Conservation (phyloP, 2,797 vertebrate genomes). For the Chromobotia macracanthus region DNA sequence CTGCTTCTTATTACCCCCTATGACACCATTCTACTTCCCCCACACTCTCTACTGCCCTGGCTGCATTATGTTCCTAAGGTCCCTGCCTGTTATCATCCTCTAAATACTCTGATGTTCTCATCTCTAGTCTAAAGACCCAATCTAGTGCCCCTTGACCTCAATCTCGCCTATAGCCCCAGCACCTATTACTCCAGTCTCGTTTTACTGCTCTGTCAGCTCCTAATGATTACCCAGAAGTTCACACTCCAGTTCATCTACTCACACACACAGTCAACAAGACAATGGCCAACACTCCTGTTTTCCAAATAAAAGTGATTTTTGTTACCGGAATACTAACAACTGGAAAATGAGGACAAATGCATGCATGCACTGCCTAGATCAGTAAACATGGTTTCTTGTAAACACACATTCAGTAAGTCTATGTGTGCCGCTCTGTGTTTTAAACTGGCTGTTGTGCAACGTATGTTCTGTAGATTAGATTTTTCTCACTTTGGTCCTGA, state of each 20-base stretch:
- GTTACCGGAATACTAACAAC: background rate
- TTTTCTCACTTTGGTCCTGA: slow-evolving; percentile 43
- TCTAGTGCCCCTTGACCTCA: slow-evolving; percentile 63
- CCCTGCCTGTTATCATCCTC: slow-evolving; percentile 55
- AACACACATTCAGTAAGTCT: slow-evolving; percentile 16
- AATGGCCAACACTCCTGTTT: slow-evolving; percentile 4
- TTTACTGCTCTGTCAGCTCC: slow-evolving; percentile 36
- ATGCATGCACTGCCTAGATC: slow-evolving; percentile 40
- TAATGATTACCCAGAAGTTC: slow-evolving; percentile 55
- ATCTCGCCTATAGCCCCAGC: slow-evolving; percentile 65
- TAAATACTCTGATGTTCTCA: slow-evolving; percentile 51
- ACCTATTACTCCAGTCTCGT: slow-evolving; percentile 16
- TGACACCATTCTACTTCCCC: slow-evolving; percentile 10
- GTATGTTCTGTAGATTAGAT: slow-evolving; percentile 46
- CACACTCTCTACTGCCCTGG: background rate
- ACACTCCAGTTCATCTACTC: slow-evolving; percentile 18
- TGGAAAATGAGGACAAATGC: slow-evolving; percentile 21
- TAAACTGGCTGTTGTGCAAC: slow-evolving; percentile 47
- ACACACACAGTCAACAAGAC: slow-evolving; percentile 42
- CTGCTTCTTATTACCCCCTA: slow-evolving; percentile 31
- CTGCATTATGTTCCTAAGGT: slow-evolving; percentile 21
- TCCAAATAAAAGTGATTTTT: background rate
- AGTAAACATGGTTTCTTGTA: slow-evolving; percentile 24
- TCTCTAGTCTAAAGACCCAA: slow-evolving; percentile 55
- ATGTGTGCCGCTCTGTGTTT: slow-evolving; percentile 38